These are phyloP conservation scores for Alligator mississippiensis DNA, from an alignment of 2,113 vertebrate genomes.

Conservation along the genomic window DNA sequence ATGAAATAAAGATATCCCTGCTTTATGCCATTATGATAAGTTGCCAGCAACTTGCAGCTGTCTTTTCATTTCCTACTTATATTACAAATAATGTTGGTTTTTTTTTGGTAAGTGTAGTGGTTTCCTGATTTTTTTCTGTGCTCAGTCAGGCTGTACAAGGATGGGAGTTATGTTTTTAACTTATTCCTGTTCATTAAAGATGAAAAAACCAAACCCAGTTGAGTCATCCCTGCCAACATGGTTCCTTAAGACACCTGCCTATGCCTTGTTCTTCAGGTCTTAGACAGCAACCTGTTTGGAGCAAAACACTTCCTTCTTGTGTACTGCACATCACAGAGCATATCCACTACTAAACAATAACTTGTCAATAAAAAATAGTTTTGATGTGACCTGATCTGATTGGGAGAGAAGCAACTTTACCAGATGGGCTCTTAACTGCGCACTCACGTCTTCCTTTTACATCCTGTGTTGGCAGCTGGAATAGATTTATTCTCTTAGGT, in stretches of 20 bases:
- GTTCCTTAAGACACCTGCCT: background rate
- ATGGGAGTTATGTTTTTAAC: background rate
- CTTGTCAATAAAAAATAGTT: background rate
- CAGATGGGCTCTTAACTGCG: background rate
- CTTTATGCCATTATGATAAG: background rate
- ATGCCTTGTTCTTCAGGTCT: background rate
- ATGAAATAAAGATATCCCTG: background rate
- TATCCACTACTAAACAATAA: background rate
- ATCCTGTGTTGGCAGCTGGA: background rate
- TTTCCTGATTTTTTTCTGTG: background rate
- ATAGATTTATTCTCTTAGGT: background rate
- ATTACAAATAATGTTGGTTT: background rate
- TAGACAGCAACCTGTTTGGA: background rate
- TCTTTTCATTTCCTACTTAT: rapidly evolving
- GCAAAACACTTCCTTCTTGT: background rate
- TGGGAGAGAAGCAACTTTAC: background rate
- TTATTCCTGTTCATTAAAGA: background rate
- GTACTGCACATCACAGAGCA: background rate
- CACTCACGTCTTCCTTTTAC: background rate
- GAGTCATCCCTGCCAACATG: background rate
- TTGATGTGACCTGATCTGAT: background rate
- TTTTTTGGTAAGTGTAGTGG: background rate
- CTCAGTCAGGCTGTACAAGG: background rate
- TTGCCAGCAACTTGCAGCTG: background rate
- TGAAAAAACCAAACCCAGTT: background rate